Base-by-base conservation (phyloP, 2,113 vertebrate species). In the Salminus brasiliensis region DNA sequence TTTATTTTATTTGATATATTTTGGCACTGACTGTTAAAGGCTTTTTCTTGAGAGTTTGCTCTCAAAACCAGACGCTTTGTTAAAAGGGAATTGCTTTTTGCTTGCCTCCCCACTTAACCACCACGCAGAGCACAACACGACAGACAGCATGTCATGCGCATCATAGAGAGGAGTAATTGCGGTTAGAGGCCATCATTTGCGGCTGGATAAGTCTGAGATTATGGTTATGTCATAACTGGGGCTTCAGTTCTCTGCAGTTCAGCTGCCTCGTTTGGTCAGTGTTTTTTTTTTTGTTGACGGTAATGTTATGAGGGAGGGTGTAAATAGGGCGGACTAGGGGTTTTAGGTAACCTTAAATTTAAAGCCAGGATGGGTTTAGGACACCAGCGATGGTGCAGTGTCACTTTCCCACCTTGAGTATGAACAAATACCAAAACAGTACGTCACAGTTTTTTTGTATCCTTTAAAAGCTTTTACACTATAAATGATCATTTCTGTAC, bases 161-260 rank as follows among this genome's bases (percentile, higher is more conserved):
- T 77, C 76, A 78, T 18, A 3, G 25, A 21, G 15, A 69, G 36
- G 39, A 18, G 30, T 68, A 79, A 79, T 72, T 72, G 43, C 43
- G 71, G 76, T 27, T 59, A 32, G 43, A 78, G 41, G 41, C 76
- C 8, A 18, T 78, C 45, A 47, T 78, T 78, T 70, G 66, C 10
- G 15, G 52, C 66, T 78, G 55, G 43, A 60, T 57, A 25, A 45
- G 66, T 53, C 34, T 62, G 41, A 62, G 36, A 70, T 70, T 71
- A 62, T 27, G 30, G 55, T 71, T 78, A 60, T 76, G 60, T 66
- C 60, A 76, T 41, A 60, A 39, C 10, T 49, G 11, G 27, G 34
- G n/a, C 39, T 77, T 57, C 4, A 2, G 34, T 34, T 59, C 34
- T 70, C 59, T 60, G 53, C 32, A 59, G 27, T 23, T 78, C 66